Evolutionary conservation across 2,113 vertebrate species (phyloP).

Genomic region (Ciconia maguari): DNA sequence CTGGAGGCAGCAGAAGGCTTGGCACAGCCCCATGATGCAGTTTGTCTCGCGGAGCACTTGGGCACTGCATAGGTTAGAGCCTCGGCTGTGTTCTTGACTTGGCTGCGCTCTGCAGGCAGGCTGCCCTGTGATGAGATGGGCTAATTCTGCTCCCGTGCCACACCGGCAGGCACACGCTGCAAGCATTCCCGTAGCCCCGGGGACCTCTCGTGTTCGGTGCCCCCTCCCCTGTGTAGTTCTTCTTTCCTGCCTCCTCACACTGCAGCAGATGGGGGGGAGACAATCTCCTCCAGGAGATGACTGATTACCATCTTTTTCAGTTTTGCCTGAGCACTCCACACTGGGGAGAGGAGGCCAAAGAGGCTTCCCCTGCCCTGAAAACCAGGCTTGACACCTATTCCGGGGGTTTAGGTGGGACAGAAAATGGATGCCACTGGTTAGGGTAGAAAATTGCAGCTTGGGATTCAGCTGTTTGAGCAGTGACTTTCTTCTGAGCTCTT

Average conservation of each 20-base stretch:
- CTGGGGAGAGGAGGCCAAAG: not conserved
- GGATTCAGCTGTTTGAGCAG: not conserved
- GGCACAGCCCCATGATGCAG: not conserved
- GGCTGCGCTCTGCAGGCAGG: not conserved
- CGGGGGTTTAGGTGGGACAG: not conserved
- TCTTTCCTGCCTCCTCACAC: not conserved
- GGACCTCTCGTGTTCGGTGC: not conserved
- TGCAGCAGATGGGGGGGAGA: not conserved
- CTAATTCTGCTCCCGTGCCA: not conserved
- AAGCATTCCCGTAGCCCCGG: rapidly evolving
- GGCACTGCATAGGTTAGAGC: not conserved
- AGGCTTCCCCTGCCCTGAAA: not conserved
- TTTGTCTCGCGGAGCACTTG: rapidly evolving
- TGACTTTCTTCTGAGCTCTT: not conserved
- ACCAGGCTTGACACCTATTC: rapidly evolving
- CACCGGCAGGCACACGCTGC: rapidly evolving
- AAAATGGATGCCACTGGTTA: not conserved
- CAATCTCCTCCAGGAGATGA: not conserved
- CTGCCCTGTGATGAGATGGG: not conserved
- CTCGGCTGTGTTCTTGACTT: not conserved
- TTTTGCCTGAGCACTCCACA: not conserved
- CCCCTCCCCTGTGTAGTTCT: too few relatives aligned
- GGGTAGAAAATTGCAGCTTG: not conserved
- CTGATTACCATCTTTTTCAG: too few relatives aligned
- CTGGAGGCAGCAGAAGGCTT: not conserved